Base-by-base conservation (phyloP, 2,888 invertebrate genomes). In the Serrognathus titanus region DNA sequence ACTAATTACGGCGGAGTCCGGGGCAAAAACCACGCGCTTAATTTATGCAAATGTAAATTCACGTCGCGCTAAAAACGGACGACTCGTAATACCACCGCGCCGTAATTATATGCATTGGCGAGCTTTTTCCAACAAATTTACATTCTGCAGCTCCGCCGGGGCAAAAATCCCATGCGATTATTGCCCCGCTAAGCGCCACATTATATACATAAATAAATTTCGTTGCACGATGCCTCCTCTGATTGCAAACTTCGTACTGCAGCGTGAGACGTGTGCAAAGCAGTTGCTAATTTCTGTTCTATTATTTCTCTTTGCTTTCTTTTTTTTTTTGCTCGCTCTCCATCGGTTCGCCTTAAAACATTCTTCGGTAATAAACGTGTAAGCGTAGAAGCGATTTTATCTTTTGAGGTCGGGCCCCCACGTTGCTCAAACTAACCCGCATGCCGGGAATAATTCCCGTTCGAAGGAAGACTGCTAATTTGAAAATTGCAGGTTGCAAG, bases 21-120 rank as follows among this genome's bases (percentile, higher is more conserved):
- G 24, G 24, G 24, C n/a, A n/a, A n/a, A n/a, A n/a, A n/a, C n/a
- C n/a, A n/a, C n/a, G n/a, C 24, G 24, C 24, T 5, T 53, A 46
- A 53, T 38, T 53, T 53, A 53, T 53, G 46, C 46, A 53, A 53
- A 53, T 53, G 38, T 11, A 38, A 47, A 37, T 46, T 51, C 51
- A 39, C 39, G 31, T 53, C 53, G 53, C 47, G 53, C 47, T 47
- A 53, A 47, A 48, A 53, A 53, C 47, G 36, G 53, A 37, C 53
- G 9, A 48, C 11, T 46, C 53, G 13, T 46, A 39, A 53, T 51
- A 47, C 36, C 37, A 53, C 38, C 11, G 24, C 37, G n/a, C 39
- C 53, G 38, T 53, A 48, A 53, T 53, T 53, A 51, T 48, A 53
- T 47, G 38, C 31, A 47, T 53, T 39, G 24, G 24, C 53, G 47